Evolutionary conservation across 64 coral and sea anemone species (phyloP).

Genomic region (Catalaphyllia jardinei): DNA sequence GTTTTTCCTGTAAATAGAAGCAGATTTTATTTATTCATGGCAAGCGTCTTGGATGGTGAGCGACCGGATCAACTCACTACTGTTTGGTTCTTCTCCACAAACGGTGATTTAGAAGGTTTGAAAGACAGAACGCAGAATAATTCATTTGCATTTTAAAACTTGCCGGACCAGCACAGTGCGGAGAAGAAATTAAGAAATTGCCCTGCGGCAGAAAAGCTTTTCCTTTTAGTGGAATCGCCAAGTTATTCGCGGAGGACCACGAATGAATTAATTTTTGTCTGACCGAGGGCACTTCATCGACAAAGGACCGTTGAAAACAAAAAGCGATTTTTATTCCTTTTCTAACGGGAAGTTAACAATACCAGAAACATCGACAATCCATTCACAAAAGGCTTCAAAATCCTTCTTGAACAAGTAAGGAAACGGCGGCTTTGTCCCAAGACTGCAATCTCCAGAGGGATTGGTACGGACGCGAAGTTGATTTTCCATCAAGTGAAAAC

Average conservation of each 20-base stretch:
- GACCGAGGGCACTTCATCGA: not conserved
- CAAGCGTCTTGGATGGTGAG: not conserved
- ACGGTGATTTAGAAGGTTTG: not conserved
- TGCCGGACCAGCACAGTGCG: not conserved
- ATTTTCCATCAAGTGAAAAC: not conserved
- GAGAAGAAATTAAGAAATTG: not conserved
- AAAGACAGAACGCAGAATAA: too few species aligned
- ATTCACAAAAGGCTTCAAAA: not conserved
- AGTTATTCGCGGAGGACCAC: not conserved
- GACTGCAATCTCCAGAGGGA: not conserved
- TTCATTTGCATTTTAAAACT: constrained; percentile 23
- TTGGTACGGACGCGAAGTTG: not conserved
- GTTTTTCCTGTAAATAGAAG: not conserved
- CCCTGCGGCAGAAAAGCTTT: not conserved
- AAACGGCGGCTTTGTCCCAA: not conserved
- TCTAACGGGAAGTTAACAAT: too few species aligned
- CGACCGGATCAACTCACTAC: not conserved
- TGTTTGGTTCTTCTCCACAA: not conserved
- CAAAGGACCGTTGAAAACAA: not conserved
- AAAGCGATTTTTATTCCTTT: not conserved
- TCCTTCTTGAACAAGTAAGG: not conserved
- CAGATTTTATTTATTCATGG: constrained; percentile 35
- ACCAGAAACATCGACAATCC: not conserved
- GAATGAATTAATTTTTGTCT: not conserved
- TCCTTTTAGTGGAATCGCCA: not conserved